Percentiles rank a stretch among this genome's conserved stretches.
These are phyloP conservation scores for Laothoe populi DNA, from an alignment of 2,888 invertebrate genomes.

Conservation along the genomic window DNA sequence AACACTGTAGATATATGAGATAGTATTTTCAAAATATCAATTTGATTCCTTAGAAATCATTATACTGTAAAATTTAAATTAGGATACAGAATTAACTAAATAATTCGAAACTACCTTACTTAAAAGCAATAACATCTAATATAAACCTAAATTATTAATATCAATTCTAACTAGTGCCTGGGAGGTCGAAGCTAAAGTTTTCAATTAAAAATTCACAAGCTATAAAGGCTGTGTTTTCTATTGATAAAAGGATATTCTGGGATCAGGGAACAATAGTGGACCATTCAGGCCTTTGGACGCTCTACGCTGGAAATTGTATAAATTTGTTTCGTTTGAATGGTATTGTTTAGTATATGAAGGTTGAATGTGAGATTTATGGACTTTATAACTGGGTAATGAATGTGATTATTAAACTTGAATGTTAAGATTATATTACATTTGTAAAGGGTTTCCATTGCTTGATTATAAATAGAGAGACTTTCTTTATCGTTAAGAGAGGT, in stretches of 20 bases:
- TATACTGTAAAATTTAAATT: no score
- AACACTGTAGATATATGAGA: no score
- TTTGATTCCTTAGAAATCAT: no score
- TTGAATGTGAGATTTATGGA: constrained; percentile 4
- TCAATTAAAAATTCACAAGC: not conserved
- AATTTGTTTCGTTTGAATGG: constrained; percentile 8
- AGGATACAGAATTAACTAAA: not conserved
- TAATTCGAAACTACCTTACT: not conserved
- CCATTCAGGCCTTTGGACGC: constrained; percentile 1
- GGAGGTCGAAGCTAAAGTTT: not conserved
- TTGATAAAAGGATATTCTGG: constrained; percentile 20
- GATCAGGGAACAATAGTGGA: constrained; percentile 8
- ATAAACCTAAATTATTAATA: not conserved
- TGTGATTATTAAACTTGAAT: no score
- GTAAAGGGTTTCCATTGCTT: no score
- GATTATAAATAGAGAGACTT: no score
- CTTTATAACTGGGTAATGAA: not conserved
- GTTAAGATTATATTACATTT: no score
- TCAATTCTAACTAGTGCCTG: not conserved
- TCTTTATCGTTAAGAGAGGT: no score
- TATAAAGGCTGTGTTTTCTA: not conserved
- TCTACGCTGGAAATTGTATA: not conserved
- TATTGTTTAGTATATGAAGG: constrained; percentile 1
- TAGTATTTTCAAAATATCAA: no score
- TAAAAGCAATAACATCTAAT: not conserved